phyloP scores from a whole-genome alignment of 2,113 vertebrate genomes.

The Bos javanicus region DNA sequence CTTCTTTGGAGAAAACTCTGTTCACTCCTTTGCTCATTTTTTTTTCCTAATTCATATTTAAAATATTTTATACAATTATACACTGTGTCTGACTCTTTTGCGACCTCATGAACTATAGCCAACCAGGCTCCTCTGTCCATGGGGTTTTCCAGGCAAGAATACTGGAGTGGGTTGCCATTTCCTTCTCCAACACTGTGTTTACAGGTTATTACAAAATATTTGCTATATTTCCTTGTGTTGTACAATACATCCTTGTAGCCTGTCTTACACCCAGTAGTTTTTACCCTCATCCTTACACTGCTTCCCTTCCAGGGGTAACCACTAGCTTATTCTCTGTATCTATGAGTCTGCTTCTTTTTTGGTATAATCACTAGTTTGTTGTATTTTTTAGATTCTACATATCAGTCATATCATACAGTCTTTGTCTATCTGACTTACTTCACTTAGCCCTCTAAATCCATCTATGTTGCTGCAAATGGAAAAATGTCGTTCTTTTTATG shows the following conservation, averaged over 20 bases:
- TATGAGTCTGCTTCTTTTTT: neutral
- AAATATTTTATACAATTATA: neutral
- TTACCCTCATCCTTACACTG: neutral
- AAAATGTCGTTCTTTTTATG: neutral
- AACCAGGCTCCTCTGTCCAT: neutral
- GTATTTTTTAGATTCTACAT: neutral
- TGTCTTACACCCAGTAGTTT: neutral
- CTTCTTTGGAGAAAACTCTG: neutral
- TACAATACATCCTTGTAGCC: neutral
- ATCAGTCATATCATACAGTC: neutral
- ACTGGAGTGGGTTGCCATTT: neutral
- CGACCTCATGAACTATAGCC: neutral
- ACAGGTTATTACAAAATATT: neutral
- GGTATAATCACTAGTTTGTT: neutral
- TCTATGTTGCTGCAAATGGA: neutral
- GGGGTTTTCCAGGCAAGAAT: neutral
- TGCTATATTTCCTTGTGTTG: neutral
- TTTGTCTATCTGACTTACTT: neutral
- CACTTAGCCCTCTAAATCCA: neutral
- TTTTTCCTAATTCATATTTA: neutral
- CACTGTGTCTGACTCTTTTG: neutral
- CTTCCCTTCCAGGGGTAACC: neutral
- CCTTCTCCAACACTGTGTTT: neutral
- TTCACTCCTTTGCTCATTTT: neutral
- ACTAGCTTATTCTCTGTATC: neutral